phyloP scores from a whole-genome alignment of 2,113 vertebrate genomes.

The Corythornis vintsioides region DNA sequence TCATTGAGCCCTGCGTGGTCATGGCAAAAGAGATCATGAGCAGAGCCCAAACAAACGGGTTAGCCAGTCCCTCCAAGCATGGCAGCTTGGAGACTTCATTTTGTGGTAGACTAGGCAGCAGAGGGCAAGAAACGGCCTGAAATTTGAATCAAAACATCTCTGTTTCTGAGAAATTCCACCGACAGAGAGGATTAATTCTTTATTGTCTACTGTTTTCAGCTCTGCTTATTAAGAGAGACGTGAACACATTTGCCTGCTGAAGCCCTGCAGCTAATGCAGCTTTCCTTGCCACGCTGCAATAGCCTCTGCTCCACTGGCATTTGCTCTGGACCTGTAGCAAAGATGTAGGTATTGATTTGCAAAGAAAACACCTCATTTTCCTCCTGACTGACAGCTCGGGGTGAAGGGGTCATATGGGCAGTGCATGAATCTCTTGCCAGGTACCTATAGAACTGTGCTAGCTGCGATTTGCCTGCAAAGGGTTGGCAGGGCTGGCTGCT shows the following conservation, averaged over 20 bases:
- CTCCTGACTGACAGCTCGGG: neutral
- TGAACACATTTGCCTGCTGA: neutral
- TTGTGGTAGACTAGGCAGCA: neutral
- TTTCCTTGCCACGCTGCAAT: neutral
- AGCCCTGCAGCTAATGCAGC: neutral
- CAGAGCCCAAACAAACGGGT: neutral
- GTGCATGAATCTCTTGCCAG: neutral
- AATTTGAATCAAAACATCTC: neutral
- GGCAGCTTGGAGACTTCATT: neutral
- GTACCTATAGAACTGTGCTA: neutral
- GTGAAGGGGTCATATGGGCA: neutral
- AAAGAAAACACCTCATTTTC: rapidly evolving
- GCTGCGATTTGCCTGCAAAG: rapidly evolving
- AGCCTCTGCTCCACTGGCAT: neutral
- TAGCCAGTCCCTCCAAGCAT: neutral
- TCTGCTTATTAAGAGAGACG: rapidly evolving
- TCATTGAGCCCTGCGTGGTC: rapidly evolving
- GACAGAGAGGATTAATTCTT: neutral
- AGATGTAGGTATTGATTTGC: neutral
- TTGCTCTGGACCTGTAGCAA: neutral
- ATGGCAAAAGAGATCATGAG: neutral
- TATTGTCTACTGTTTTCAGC: neutral
- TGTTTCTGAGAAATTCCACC: neutral
- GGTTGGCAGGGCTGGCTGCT: neutral
- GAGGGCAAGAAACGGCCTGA: neutral